These are phyloP conservation scores for Darevskia mixta DNA, from an alignment of 2,797 vertebrate species.

Conservation along the genomic window DNA sequence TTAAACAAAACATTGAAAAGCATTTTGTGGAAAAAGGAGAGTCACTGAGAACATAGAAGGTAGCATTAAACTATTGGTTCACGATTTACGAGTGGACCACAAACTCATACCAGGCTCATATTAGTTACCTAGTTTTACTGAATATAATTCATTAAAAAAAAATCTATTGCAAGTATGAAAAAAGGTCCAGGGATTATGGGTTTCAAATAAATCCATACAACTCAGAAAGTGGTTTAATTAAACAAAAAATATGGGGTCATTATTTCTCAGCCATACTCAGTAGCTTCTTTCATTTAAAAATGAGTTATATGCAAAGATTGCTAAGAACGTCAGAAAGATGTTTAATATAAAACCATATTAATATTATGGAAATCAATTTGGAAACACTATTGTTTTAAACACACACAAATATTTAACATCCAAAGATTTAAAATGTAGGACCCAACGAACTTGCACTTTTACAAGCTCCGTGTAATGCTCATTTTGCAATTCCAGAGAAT, in stretches of 20 bases:
- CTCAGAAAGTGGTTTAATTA: conserved; percentile 25
- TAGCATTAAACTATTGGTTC: conserved; percentile 55
- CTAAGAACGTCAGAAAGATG: conserved; percentile 45
- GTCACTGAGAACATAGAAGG: conserved; percentile 60
- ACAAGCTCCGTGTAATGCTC: background rate
- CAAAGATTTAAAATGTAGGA: background rate
- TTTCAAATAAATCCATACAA: conserved; percentile 46
- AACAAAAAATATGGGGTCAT: background rate
- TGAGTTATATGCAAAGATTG: conserved; percentile 44
- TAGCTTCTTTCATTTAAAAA: conserved; percentile 47
- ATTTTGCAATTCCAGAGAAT: too few species aligned
- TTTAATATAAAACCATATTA: conserved; percentile 41
- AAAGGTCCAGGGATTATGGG: conserved; percentile 29
- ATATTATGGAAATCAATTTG: conserved; percentile 43
- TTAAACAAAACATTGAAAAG: background rate
- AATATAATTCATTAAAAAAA: background rate
- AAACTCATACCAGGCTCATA: conserved; percentile 51
- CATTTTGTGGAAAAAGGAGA: conserved; percentile 7
- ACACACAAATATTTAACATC: conserved; percentile 53
- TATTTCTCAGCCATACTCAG: conserved; percentile 23
- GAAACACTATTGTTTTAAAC: conserved; percentile 58
- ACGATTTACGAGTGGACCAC: conserved; percentile 45
- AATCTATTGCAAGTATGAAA: conserved; percentile 14
- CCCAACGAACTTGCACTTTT: background rate
- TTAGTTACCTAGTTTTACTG: conserved; percentile 27